These are phyloP conservation scores for Nebria salina DNA, from an alignment of 2,888 invertebrate species.

Conservation along the genomic window DNA sequence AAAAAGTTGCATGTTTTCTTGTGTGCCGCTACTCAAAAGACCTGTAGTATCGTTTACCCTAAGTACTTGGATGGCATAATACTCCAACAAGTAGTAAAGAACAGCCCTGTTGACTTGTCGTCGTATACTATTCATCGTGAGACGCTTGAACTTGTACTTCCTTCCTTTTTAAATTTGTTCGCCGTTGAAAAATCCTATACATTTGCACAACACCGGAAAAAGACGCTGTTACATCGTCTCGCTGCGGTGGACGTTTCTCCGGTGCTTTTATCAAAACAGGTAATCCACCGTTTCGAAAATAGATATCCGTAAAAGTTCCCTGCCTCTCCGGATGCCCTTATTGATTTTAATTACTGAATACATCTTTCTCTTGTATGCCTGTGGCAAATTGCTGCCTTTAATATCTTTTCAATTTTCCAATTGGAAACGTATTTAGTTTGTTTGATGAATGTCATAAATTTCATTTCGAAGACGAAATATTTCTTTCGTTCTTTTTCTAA, in stretches of 20 bases:
- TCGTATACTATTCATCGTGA: background rate
- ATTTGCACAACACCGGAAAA: background rate
- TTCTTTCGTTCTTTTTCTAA: background rate
- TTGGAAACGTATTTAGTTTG: background rate
- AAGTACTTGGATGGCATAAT: background rate
- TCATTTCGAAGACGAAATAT: background rate
- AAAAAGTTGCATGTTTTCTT: background rate
- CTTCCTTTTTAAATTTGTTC: constrained; percentile 35
- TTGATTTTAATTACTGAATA: constrained; percentile 40
- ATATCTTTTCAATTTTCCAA: background rate
- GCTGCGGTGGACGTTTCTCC: constrained; percentile 17
- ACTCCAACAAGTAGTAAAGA: background rate
- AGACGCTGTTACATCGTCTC: background rate
- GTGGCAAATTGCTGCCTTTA: background rate
- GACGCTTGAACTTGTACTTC: constrained; percentile 16
- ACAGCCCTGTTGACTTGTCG: background rate
- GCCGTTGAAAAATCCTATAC: constrained; percentile 25
- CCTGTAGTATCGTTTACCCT: background rate
- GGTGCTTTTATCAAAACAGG: constrained; percentile 25
- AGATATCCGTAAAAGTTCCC: constrained; percentile 10
- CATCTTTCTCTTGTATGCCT: constrained; percentile 18
- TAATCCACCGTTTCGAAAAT: constrained; percentile 10
- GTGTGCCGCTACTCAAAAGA: background rate
- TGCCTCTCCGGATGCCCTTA: background rate
- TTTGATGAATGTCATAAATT: background rate